Conservation (phyloP, 2,797 vertebrate species). For the Steatocranus sp. region DNA sequence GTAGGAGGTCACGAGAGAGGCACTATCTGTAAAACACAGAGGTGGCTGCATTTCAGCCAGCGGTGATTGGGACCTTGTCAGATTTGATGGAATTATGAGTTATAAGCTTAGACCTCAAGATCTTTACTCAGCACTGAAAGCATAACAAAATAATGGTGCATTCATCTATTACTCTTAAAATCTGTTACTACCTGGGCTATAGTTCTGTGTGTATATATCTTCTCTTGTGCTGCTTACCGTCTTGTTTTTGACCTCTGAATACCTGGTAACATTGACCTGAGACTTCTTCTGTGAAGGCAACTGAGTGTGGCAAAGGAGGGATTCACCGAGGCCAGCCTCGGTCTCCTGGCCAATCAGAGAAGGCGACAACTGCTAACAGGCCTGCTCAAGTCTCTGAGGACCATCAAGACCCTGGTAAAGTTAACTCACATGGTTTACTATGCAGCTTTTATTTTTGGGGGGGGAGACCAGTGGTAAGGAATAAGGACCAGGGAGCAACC, state of each 20-base stretch:
- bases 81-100: not conserved
- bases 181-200: not conserved
- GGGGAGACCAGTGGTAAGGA: not conserved
- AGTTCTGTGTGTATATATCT: not conserved
- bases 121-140: not conserved
- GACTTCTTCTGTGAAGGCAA: conserved; percentile 76
- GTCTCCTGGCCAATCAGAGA: conserved; percentile 93
- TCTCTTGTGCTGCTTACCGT: not conserved
- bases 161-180: not conserved
- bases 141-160: not conserved
- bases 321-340: conserved; percentile 95
- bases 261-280: not conserved
- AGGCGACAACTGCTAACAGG: conserved; percentile 92
- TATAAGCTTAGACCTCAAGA: not conserved
- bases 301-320: conserved; percentile 89
- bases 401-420: conserved; percentile 95
- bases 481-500: not conserved
- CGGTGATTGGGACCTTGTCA: not conserved
- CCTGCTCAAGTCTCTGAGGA: conserved; percentile 93
- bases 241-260: not conserved
- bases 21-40: not conserved
- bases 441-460: not conserved
- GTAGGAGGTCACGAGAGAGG: not conserved
- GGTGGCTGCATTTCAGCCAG: not conserved
- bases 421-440: not conserved